Percentiles rank a stretch among this genome's conserved stretches.
Evolutionary conservation across 2,888 invertebrate genomes (phyloP).

Genomic region (Spialia ferax): DNA sequence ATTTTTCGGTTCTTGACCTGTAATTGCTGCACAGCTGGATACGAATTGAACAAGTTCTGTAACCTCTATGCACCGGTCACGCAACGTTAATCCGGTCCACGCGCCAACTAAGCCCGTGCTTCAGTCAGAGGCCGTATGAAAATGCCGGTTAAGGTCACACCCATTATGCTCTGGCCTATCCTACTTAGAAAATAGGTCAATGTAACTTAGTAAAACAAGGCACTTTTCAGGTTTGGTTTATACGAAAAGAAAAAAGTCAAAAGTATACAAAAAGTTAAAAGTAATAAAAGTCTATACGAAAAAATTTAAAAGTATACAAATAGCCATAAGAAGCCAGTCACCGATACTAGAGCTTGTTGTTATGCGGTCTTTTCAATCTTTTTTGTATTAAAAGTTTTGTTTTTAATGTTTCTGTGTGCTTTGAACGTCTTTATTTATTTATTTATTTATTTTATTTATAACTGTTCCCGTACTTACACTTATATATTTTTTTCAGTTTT

Average conservation of each 20-base stretch:
- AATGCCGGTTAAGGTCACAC: conserved; percentile 41
- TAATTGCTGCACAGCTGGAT: too few species aligned
- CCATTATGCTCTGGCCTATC: conserved; percentile 37
- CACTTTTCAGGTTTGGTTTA: conserved; percentile 35
- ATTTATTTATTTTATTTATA: neutral
- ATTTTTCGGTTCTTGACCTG: too few species aligned
- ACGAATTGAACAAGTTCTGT: too few species aligned
- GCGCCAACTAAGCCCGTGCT: neutral
- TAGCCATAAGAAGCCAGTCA: neutral
- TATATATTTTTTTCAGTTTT: neutral
- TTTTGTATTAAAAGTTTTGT: conserved; percentile 7
- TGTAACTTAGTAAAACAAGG: conserved; percentile 21
- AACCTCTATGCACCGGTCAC: neutral
- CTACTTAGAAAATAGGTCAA: conserved; percentile 40
- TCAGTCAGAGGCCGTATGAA: conserved; percentile 32
- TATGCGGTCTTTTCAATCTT: conserved; percentile 12
- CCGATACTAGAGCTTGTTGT: neutral
- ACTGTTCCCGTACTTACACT: neutral
- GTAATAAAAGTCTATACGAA: too few species aligned
- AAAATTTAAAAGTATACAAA: conserved; percentile 27
- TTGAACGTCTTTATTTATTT: neutral
- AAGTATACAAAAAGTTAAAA: conserved; percentile 25
- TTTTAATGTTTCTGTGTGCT: conserved; percentile 12
- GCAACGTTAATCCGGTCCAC: neutral
- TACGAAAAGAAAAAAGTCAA: conserved; percentile 28